phyloP scores from a whole-genome alignment of 2,113 vertebrate genomes.

The Eubucco bourcierii region DNA sequence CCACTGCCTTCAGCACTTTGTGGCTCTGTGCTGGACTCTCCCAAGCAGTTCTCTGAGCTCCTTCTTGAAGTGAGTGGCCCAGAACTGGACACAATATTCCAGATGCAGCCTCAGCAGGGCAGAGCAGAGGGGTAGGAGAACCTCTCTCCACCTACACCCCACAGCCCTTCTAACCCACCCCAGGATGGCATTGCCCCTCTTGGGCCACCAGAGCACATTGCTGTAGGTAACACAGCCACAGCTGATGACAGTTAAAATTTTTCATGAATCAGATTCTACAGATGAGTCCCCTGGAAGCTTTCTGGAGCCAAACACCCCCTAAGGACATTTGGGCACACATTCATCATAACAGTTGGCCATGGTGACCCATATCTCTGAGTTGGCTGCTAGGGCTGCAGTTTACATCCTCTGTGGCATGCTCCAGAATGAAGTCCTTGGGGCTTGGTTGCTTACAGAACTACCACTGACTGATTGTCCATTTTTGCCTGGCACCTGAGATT shows the following conservation, averaged over 20 bases:
- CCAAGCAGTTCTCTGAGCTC: no score
- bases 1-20: no score
- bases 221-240: no score
- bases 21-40: no score
- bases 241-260: neutral
- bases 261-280: neutral
- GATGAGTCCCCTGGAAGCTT: neutral
- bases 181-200: no score
- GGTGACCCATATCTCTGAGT: neutral
- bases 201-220: no score
- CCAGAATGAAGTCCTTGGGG: neutral
- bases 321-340: neutral
- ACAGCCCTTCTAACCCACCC: no score
- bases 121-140: no score
- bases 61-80: no score
- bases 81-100: no score
- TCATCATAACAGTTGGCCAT: neutral
- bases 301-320: neutral
- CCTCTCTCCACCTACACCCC: no score
- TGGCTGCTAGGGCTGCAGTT: fast-evolving
- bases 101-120: no score
- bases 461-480: neutral
- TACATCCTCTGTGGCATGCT: neutral
- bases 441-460: neutral
- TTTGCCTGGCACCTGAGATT: neutral